Evolutionary conservation across 2,797 vertebrate genomes (phyloP), one percentile per base, ranked within the genome.

Genomic region (Myotis planiceps): DNA sequence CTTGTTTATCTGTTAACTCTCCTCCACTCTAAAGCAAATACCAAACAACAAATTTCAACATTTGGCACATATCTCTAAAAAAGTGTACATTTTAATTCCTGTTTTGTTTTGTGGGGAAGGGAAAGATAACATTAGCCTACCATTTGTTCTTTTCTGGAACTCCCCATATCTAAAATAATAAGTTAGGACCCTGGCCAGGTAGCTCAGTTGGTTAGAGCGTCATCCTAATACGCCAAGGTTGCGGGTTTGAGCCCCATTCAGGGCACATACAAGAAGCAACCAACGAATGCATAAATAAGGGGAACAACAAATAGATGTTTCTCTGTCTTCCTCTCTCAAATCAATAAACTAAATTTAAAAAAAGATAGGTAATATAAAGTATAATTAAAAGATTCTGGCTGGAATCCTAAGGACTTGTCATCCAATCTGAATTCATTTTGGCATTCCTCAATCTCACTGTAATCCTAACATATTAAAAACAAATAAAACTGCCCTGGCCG

Each of bases 131-230:
- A 51, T 82, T 32, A 81, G 34, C 32, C n/a, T 8, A 84, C 5
- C 32, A 86, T 83, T 76, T 75, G 51, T 82, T 39, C 49, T 88
- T 89, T 94, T 29, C 69, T 94, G 81, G 18, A 94, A 92, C 42
- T 80, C 4, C 19, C 23, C 39, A 27, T 84, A 90, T 79, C 79
- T 88, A 94, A 93, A 95, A 76, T 65, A 81, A 6, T 23, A 65
- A 47, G 79, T 25, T 16, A 65, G 27, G 39, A n/a, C 45, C 47
- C 47, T 75, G 47, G n/a, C 5, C 6, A 42, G 27, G 45, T 49
- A 49, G 29, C 16, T 49, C 29, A 32, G 45, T 51, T 51, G 42
- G 15, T 74, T 47, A 74, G 27, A 49, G 45, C 8, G 5, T 75
- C 29, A 12, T 21, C 18, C 45, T 12, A n/a, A 49, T 49, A n/a